Percentiles rank a stretch among this genome's conserved stretches.
Conservation (phyloP, 2,113 vertebrate species). For the Semnornis frantzii region DNA sequence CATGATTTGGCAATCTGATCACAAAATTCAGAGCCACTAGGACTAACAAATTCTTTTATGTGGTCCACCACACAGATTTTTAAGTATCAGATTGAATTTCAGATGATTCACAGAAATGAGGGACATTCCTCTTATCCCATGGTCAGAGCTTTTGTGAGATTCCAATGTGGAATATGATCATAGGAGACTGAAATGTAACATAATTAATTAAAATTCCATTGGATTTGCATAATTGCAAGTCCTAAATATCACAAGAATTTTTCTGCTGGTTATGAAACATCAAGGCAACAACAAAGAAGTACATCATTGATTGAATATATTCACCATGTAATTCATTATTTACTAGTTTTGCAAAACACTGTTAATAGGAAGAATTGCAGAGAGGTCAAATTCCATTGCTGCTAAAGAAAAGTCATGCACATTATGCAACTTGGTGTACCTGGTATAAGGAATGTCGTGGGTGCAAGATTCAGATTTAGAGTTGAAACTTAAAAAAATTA, state of each 20-base stretch:
- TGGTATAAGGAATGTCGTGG: background rate
- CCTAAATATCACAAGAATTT: background rate
- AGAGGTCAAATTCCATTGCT: background rate
- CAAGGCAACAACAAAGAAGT: conserved; percentile 16
- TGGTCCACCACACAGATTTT: background rate
- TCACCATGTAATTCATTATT: background rate
- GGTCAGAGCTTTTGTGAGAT: background rate
- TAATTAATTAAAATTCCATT: conserved; percentile 6
- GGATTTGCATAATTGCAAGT: background rate
- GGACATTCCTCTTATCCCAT: background rate
- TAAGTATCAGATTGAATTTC: background rate
- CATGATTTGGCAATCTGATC: background rate
- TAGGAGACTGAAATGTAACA: background rate
- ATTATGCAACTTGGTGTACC: background rate
- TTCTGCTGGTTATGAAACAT: conserved; percentile 25
- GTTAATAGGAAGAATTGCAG: background rate
- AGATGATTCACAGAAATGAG: background rate
- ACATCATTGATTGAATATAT: background rate
- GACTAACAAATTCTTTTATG: background rate
- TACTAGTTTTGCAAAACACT: conserved; percentile 26
- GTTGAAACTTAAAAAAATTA: background rate
- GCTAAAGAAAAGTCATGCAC: background rate
- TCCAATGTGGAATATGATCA: background rate
- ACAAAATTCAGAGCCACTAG: background rate
- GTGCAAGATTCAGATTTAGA: background rate